Evolutionary conservation across 2,888 invertebrate species (phyloP).

Genomic region (Xestia sexstrigata): DNA sequence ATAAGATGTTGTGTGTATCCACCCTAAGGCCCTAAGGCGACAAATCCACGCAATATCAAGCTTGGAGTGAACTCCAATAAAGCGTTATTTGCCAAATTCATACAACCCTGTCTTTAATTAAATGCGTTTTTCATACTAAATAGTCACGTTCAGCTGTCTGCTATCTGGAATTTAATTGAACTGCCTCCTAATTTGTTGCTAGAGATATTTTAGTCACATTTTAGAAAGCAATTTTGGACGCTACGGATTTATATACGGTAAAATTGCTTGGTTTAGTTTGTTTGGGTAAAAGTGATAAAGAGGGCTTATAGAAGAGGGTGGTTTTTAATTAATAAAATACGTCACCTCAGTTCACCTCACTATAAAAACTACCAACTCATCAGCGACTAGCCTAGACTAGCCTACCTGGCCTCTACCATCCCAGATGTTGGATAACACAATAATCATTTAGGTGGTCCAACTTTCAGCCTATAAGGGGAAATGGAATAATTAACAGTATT

Average conservation of each 20-base stretch:
- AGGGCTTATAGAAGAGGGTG: not conserved
- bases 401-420: not conserved
- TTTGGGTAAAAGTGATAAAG: not conserved
- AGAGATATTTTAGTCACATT: slow-evolving; percentile 53
- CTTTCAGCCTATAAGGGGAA: not conserved
- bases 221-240: slow-evolving; percentile 40
- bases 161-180: slow-evolving; percentile 61
- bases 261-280: slow-evolving; percentile 17
- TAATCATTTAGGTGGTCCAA: not conserved
- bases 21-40: slow-evolving; percentile 17
- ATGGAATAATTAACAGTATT: too few relatives aligned
- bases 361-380: not conserved
- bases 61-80: slow-evolving; percentile 62
- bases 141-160: slow-evolving; percentile 60
- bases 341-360: not conserved
- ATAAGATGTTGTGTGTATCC: not conserved
- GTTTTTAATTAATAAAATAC: not conserved
- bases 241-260: slow-evolving; percentile 24
- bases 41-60: slow-evolving; percentile 56
- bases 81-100: slow-evolving; percentile 70
- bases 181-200: slow-evolving; percentile 52
- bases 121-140: slow-evolving; percentile 71
- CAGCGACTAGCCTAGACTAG: too few relatives aligned
- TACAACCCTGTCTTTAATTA: slow-evolving; percentile 72
- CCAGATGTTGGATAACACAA: not conserved